These are phyloP conservation scores for Charaxes varanes DNA, from an alignment of 1,140 invertebrate species.

Conservation along the genomic window DNA sequence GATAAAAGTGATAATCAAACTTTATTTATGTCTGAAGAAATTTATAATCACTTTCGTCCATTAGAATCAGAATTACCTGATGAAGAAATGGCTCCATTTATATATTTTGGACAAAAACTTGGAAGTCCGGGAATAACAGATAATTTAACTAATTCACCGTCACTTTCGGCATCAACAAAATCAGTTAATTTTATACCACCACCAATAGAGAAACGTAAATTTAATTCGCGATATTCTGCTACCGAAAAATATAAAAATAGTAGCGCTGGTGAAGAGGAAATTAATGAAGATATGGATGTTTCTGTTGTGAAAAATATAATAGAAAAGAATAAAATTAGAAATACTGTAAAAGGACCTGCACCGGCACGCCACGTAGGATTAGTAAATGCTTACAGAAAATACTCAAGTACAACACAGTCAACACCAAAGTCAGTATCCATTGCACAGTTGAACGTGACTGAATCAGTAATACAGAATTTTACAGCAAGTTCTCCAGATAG, in stretches of 20 bases:
- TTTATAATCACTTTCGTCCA: slow-evolving; percentile 78
- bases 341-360: slow-evolving; percentile 65
- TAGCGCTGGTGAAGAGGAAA: slow-evolving; percentile 66
- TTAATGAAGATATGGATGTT: slow-evolving; percentile 73
- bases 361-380: slow-evolving; percentile 60
- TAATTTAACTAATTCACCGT: slow-evolving; percentile 60
- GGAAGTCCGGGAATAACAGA: slow-evolving; percentile 55
- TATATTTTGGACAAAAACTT: slow-evolving; percentile 82
- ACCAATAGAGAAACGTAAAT: slow-evolving; percentile 69
- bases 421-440: slow-evolving; percentile 38
- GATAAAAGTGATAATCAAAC: slow-evolving; percentile 58
- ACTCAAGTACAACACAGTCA: slow-evolving; percentile 45
- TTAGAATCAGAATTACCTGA: slow-evolving; percentile 77
- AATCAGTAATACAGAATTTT: slow-evolving; percentile 36
- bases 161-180: slow-evolving; percentile 70
- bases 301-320: slow-evolving; percentile 71
- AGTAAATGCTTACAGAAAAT: slow-evolving; percentile 67
- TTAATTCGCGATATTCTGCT: slow-evolving; percentile 67
- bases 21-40: slow-evolving; percentile 74
- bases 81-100: slow-evolving; percentile 81
- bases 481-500: slow-evolving; percentile 33
- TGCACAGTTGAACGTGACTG: slow-evolving; percentile 42
- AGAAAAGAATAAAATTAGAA: slow-evolving; percentile 72
- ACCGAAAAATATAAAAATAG: slow-evolving; percentile 66
- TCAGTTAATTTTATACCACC: slow-evolving; percentile 69